Percentiles rank a stretch among this genome's conserved stretches.
phyloP scores from a whole-genome alignment of 1,140 invertebrate genomes.

The Idris sp. region DNA sequence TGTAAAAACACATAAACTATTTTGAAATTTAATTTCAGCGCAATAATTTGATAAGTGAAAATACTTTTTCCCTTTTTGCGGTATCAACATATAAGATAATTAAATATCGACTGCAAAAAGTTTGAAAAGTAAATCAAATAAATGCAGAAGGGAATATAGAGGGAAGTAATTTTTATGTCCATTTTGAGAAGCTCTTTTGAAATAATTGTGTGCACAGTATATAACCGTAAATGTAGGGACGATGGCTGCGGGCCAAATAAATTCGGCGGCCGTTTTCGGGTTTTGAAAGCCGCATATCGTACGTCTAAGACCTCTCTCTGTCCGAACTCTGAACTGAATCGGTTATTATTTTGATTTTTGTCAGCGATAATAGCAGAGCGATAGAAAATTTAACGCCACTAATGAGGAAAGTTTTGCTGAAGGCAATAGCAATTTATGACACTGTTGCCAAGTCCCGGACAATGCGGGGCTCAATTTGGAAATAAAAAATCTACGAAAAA shows the following conservation, averaged over 20 bases:
- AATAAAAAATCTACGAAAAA: conserved; percentile 34
- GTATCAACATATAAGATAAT: too few species aligned
- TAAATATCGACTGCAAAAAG: too few species aligned
- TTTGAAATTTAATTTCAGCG: too few species aligned
- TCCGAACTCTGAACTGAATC: conserved; percentile 28
- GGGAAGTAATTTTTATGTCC: neutral
- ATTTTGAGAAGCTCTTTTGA: conserved; percentile 32
- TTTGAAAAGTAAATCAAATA: too few species aligned
- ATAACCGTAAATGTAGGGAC: conserved; percentile 38
- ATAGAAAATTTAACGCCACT: conserved; percentile 29
- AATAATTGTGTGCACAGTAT: conserved; percentile 30
- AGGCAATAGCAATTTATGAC: conserved; percentile 47
- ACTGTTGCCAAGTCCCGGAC: conserved; percentile 29
- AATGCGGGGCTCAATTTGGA: conserved; percentile 31
- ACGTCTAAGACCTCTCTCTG: conserved; percentile 1
- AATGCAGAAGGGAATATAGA: too few species aligned
- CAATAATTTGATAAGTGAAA: too few species aligned
- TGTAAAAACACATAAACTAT: too few species aligned
- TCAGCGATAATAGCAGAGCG: conserved; percentile 16
- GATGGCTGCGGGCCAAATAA: conserved; percentile 55
- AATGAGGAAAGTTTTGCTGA: conserved; percentile 49
- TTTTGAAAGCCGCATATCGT: conserved; percentile 33
- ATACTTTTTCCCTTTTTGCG: too few species aligned
- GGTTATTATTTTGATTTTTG: conserved; percentile 40
- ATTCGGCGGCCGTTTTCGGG: conserved; percentile 44